These are phyloP conservation scores for Phyllotis vaccarum DNA, from an alignment of 2,797 vertebrate species.

Conservation along the genomic window DNA sequence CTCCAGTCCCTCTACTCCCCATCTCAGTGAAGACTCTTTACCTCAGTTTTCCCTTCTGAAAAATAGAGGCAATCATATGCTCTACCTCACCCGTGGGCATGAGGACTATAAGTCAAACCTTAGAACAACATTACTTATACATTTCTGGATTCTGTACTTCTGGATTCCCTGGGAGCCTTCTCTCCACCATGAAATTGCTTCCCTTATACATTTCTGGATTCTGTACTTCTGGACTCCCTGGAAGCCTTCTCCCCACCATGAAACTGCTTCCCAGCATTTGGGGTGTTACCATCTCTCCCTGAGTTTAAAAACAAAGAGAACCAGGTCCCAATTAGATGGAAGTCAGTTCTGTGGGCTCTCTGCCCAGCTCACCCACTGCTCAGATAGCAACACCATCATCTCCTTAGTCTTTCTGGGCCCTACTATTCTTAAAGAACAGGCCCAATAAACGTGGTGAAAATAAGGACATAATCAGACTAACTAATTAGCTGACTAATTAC, in stretches of 20 bases:
- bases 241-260: not conserved
- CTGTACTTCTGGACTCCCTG: not conserved
- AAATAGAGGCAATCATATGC: not conserved
- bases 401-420: not conserved
- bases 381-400: rapidly evolving
- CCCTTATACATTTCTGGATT: no score
- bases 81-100: not conserved
- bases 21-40: not conserved
- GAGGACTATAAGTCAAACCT: not conserved
- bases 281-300: not conserved
- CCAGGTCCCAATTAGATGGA: not conserved
- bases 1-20: not conserved
- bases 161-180: not conserved
- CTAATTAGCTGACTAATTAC: slow-evolving; percentile 66
- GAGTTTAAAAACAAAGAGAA: not conserved
- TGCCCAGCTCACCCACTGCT: not conserved
- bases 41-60: slow-evolving; percentile 21
- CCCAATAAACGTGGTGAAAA: slow-evolving; percentile 38
- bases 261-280: not conserved
- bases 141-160: not conserved
- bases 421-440: slow-evolving; percentile 52
- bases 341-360: not conserved
- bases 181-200: not conserved
- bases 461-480: slow-evolving; percentile 49
- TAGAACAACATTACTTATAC: not conserved